Percentiles rank a stretch among this genome's conserved stretches.
Conservation (phyloP, 2,888 invertebrate species). For the Aelia acuminata region DNA sequence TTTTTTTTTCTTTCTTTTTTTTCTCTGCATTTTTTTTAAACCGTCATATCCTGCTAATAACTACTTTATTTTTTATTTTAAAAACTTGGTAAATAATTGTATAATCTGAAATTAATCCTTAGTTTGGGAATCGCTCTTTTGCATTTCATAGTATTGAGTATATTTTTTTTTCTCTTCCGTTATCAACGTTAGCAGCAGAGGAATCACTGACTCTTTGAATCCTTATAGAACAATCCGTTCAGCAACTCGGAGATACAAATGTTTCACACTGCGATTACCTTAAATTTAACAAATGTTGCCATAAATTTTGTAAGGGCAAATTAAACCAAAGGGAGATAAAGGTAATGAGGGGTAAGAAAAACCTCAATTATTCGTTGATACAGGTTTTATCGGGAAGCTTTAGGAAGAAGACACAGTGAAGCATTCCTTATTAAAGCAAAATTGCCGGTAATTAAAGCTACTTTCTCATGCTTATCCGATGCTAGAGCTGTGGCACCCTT, state of each 20-base stretch:
- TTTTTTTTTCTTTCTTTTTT: too few species aligned
- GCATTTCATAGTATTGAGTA: too few species aligned
- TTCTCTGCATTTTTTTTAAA: too few species aligned
- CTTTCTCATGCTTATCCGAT: constrained; percentile 42
- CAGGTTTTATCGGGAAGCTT: constrained; percentile 15
- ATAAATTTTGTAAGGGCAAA: background rate
- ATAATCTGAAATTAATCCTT: too few species aligned
- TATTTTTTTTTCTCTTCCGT: too few species aligned
- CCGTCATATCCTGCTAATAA: too few species aligned
- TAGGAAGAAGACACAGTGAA: background rate
- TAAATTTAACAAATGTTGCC: constrained; percentile 2
- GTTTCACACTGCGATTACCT: background rate
- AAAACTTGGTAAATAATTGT: too few species aligned
- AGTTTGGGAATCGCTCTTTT: too few species aligned
- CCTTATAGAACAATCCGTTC: background rate
- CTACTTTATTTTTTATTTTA: too few species aligned
- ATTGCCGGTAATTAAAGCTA: constrained; percentile 42
- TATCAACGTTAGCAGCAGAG: too few species aligned
- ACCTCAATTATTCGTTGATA: constrained; percentile 46
- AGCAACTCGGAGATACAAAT: background rate
- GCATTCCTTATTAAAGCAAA: constrained; percentile 29
- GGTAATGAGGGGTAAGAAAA: constrained; percentile 17
- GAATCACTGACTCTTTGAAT: background rate
- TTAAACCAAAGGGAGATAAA: constrained; percentile 7
- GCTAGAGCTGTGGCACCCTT: background rate